Percentiles rank a stretch among this genome's conserved stretches.
phyloP scores from a whole-genome alignment of 1,140 invertebrate species.

The Panagrolaimus sp. region DNA sequence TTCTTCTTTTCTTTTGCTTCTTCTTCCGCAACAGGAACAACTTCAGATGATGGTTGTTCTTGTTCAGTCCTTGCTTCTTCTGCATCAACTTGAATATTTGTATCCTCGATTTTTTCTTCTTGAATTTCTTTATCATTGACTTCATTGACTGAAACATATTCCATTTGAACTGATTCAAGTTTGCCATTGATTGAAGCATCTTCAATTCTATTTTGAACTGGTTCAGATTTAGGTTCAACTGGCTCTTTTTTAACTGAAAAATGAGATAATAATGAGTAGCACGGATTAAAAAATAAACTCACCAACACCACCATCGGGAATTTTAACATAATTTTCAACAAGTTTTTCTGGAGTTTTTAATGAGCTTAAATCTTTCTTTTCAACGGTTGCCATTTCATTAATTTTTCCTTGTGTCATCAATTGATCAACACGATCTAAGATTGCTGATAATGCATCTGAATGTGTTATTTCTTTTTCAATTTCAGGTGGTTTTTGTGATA shows the following conservation, averaged over 20 bases:
- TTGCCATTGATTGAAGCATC: no score
- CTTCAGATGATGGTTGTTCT: background rate
- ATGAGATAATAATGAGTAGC: background rate
- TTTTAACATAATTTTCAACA: no score
- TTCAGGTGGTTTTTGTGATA: background rate
- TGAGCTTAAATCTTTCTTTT: background rate
- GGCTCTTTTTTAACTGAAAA: background rate
- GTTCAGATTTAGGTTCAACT: background rate
- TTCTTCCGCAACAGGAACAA: background rate
- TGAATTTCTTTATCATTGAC: no score
- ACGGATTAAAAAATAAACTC: no score
- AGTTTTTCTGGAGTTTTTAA: no score
- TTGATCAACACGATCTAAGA: slow-evolving; percentile 1
- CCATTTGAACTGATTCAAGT: no score
- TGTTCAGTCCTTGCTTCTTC: background rate
- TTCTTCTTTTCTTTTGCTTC: background rate
- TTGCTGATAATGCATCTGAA: background rate
- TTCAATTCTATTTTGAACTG: no score
- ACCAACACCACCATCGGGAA: no score
- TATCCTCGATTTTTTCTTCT: no score
- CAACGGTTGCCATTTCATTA: background rate
- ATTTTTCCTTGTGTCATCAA: background rate
- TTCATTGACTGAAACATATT: no score
- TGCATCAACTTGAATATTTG: no score
- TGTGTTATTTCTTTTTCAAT: background rate